Evolutionary conservation across 2,888 invertebrate species (phyloP), one percentile per base, ranked within the genome.

Genomic region (Caenorhabditis japonica): DNA sequence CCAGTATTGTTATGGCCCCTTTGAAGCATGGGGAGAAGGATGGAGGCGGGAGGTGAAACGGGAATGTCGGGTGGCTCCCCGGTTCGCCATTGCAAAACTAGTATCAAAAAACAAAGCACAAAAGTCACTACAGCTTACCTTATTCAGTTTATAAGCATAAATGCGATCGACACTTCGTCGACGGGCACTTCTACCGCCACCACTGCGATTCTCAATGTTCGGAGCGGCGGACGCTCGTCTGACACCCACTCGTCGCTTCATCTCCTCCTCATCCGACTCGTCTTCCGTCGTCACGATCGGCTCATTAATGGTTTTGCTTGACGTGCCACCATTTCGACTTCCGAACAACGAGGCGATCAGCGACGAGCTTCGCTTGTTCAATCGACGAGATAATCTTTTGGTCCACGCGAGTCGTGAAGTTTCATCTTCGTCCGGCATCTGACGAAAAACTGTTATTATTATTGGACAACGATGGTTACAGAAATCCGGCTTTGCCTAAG

Each of bases 331-430:
- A n/a, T 52, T 59, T 41, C 72, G 46, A 59, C 59, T 59, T 5
- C 72, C 72, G 17, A 72, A 36, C 5, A 72, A 47, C 8, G 64
- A 64, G 12, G 72, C 72, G 30, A 72, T 72, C 39, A 72, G 52
- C 1, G 72, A 72, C 1, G 64, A 64, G n/a, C 58, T 58, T 19
- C 72, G 52, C 23, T 72, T 72, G 38, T 64, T 72, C 15, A 72
- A 44, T 3, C 64, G 72, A 30, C 72, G 56, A 7, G 72, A 72
- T 10, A 72, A 36, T 21, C 72, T 58, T 46, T 72, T 72, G 4
- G 62, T 72, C 72, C 72, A 72, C 4, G 72, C 64, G 13, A 64
- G 36, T 39, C 72, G 71, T 19, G 68, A 39, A 0, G 56, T 66
- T 39, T 68, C 68, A 21, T 68, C 68, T 44, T 68, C 68, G 49